A percentile compares a stretch with the other conserved stretches of the same genome.
Conservation (phyloP, 2,888 invertebrate species). For the Mylabris sibirica region DNA sequence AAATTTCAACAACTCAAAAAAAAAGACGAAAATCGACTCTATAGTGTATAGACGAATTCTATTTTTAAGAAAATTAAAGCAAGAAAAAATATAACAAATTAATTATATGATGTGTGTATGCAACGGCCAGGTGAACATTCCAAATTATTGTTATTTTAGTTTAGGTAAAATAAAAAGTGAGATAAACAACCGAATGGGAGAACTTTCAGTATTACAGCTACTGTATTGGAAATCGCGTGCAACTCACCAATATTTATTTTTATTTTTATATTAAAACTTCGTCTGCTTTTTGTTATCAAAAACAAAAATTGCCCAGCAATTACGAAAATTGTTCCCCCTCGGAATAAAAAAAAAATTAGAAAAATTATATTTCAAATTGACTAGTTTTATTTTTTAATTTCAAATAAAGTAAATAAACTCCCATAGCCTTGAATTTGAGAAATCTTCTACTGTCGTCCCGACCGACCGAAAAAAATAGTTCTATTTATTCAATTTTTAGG, state of each 20-base stretch:
- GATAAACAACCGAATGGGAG: neutral
- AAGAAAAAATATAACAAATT: neutral
- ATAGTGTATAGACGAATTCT: neutral
- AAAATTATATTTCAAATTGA: neutral
- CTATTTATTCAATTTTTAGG: constrained; percentile 13
- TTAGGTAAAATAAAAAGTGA: neutral
- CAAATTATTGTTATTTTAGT: constrained; percentile 1
- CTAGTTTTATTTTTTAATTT: neutral
- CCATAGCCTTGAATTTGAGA: neutral
- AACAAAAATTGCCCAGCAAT: neutral
- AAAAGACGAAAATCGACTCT: no score
- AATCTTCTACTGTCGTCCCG: no score
- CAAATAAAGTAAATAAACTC: neutral
- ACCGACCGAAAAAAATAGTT: neutral
- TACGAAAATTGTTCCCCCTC: neutral
- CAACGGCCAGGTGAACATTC: constrained; percentile 36
- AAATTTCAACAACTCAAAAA: neutral
- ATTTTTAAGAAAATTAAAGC: neutral
- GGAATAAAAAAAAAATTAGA: neutral
- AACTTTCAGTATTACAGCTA: constrained; percentile 28
- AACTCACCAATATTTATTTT: constrained; percentile 14
- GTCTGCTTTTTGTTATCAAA: constrained; percentile 35
- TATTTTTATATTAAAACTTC: constrained; percentile 39
- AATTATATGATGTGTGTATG: neutral
- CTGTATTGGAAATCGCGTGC: constrained; percentile 51